Evolutionary conservation across 2,797 vertebrate species (phyloP), one percentile per base, ranked within the genome.

Genomic region (Phoeniculus purpureus): DNA sequence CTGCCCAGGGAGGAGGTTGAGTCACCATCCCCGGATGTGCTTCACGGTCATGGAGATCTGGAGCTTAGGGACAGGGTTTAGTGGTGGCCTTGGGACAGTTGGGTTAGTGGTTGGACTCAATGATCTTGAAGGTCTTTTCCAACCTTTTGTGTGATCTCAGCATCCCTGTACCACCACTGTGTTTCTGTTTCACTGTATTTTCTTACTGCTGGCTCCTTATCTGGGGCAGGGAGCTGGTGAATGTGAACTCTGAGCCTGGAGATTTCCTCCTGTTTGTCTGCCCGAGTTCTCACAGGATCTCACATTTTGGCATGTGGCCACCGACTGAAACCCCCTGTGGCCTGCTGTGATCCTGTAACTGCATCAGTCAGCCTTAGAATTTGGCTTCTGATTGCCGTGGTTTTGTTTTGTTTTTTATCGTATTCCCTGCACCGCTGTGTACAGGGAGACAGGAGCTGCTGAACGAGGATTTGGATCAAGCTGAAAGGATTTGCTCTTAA

Each of bases 401-500:
- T 79, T 77, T 77, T 72, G 52, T 47, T 60, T 82, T 74, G 45
- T 4, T 90, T 90, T 85, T 65, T 85, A 55, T 73, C 70, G 20
- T 85, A 50, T 91, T 90, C 31, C 20, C 82, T 34, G 56, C 4
- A 25, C 31, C 73, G 50, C 26, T 48, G 68, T 54, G 7, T 60
- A 43, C 27, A 60, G 72, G 50, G 61, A 80, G 75, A 68, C 12
- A 18, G 34, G 32, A 5, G 3, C 80, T 92, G 87, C 71, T 92
- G 68, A 82, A 84, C 71, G 37, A 55, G 45, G 32, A 67, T 78
- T 81, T 73, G 87, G 86, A 76, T 81, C 86, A 90, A 83, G 40
- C 71, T 84, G 76, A 70, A 87, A 73, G 62, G 65, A 85, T n/a
- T 6, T 65, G 31, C 29, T 80, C 12, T 88, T 94, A 90, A 94